phyloP scores from a whole-genome alignment of 2,888 invertebrate species.

The Orthosia incerta region DNA sequence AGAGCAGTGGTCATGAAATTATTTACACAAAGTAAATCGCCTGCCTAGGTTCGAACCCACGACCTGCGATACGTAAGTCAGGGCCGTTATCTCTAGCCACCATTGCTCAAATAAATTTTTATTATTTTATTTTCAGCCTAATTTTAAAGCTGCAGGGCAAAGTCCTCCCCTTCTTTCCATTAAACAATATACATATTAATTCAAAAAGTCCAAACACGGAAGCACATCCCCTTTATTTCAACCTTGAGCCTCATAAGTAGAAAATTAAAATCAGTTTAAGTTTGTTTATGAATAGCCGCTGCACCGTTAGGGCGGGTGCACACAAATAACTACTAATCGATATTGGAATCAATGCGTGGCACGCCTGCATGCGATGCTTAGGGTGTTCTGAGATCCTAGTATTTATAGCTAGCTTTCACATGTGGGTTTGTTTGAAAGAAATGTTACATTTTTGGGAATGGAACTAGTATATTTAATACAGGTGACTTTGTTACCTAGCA shows the following conservation, averaged over 20 bases:
- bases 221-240: conserved; percentile 66
- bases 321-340: conserved; percentile 85
- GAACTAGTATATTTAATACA: no score
- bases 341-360: conserved; percentile 74
- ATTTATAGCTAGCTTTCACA: conserved; percentile 23
- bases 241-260: conserved; percentile 65
- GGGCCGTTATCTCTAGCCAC: no score
- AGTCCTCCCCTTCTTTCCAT: no score
- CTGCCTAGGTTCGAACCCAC: no score
- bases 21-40: no score
- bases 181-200: neutral
- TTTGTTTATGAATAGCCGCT: conserved; percentile 77
- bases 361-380: conserved; percentile 61
- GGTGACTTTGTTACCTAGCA: no score
- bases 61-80: no score
- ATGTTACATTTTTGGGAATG: neutral
- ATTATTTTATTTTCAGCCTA: no score
- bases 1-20: no score
- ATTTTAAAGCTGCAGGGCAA: no score
- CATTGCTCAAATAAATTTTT: no score
- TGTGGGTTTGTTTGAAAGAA: conserved; percentile 5
- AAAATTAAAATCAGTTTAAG: conserved; percentile 86
- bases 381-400: conserved; percentile 65
- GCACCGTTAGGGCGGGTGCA: conserved; percentile 81
- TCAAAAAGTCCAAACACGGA: neutral